Conservation (phyloP, 35 echinoderm and acorn worm species). For the Anneissia japonica region DNA sequence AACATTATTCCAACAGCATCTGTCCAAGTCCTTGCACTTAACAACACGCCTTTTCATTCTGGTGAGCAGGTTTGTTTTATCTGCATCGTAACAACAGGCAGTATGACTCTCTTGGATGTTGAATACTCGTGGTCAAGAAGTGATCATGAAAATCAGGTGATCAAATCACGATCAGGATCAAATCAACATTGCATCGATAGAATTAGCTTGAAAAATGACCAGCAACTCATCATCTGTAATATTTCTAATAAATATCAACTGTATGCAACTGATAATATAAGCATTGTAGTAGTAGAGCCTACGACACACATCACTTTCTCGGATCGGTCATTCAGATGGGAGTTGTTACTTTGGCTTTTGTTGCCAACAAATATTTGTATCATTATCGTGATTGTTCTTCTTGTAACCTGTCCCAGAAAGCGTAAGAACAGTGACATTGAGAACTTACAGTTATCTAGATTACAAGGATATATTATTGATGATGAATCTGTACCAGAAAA, state of each 20-base stretch:
- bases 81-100: background rate
- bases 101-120: background rate
- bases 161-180: background rate
- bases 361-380: background rate
- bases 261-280: background rate
- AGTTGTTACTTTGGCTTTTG: background rate
- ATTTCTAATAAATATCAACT: background rate
- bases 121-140: background rate
- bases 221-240: background rate
- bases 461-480: too few species aligned
- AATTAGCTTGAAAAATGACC: background rate
- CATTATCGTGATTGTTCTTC: background rate
- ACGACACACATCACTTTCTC: too few species aligned
- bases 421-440: background rate
- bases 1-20: background rate
- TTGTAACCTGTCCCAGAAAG: background rate
- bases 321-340: too few species aligned
- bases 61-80: background rate
- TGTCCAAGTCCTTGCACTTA: background rate
- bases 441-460: too few species aligned
- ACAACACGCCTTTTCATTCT: background rate
- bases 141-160: background rate
- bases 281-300: background rate
- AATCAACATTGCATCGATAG: background rate
- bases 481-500: too few species aligned